Conservation (phyloP, 2,888 invertebrate genomes). For the Drosophila eohydei region DNA sequence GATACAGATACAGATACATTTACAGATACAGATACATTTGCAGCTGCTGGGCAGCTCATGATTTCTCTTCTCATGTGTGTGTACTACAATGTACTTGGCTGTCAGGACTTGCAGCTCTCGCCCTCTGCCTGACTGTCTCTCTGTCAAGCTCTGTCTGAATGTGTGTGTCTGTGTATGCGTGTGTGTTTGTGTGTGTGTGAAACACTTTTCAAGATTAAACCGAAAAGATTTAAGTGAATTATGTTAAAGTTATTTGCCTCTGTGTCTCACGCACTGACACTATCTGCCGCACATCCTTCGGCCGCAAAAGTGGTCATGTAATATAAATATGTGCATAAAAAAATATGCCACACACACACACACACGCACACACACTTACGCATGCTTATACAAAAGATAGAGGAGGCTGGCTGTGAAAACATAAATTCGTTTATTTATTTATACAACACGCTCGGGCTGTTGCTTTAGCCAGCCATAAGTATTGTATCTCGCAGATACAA, state of each 20-base stretch:
- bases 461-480: conserved; percentile 53
- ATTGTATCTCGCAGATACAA: conserved; percentile 51
- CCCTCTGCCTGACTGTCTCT: conserved; percentile 11
- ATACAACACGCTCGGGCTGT: conserved; percentile 62
- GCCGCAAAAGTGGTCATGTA: conserved; percentile 63
- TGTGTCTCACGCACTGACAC: conserved; percentile 68
- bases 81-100: conserved; percentile 32
- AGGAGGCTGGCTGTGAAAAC: conserved; percentile 43
- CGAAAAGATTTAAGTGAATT: conserved; percentile 79
- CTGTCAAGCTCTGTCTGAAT: conserved; percentile 19
- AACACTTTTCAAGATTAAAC: conserved; percentile 78
- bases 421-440: conserved; percentile 76
- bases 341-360: conserved; percentile 39
- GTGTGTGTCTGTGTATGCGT: conserved; percentile 27
- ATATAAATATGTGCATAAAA: conserved; percentile 72
- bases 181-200: conserved; percentile 33
- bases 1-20: conserved; percentile 22
- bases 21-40: conserved; percentile 25
- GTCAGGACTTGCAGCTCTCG: conserved; percentile 21
- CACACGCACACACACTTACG: conserved; percentile 6
- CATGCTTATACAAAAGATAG: conserved; percentile 9
- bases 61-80: neutral
- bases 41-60: conserved; percentile 17
- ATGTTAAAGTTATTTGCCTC: conserved; percentile 75
- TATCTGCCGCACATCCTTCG: conserved; percentile 41